These are phyloP conservation scores for Diadumene lineata DNA, from an alignment of 92 coral and sea anemone species.

Conservation along the genomic window DNA sequence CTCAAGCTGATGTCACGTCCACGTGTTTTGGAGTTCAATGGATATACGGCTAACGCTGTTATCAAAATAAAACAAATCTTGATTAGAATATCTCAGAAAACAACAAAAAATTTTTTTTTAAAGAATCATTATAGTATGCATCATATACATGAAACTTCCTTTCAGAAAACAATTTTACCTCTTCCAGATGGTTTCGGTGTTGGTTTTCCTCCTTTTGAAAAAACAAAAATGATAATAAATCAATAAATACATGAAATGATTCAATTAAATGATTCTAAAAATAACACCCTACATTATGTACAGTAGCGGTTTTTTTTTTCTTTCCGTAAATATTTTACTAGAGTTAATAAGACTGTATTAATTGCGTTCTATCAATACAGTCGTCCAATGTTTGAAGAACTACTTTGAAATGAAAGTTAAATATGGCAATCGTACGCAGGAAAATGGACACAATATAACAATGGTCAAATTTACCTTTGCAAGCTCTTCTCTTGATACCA, in stretches of 20 bases:
- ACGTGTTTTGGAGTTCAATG: slow-evolving; percentile 45
- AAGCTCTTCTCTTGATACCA: slow-evolving; percentile 64
- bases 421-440: neutral
- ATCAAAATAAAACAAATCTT: neutral
- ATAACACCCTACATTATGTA: too few relatives aligned
- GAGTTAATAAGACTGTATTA: too few relatives aligned
- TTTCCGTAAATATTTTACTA: too few relatives aligned
- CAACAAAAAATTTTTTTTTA: too few relatives aligned
- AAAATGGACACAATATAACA: neutral
- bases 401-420: too few relatives aligned
- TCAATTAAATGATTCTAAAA: too few relatives aligned
- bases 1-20: slow-evolving; percentile 60
- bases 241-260: too few relatives aligned
- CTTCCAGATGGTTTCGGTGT: neutral
- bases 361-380: too few relatives aligned
- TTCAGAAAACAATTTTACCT: neutral
- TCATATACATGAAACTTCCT: too few relatives aligned
- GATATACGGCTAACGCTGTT: slow-evolving; percentile 56
- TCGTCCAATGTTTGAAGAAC: too few relatives aligned
- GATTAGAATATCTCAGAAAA: neutral
- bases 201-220: neutral
- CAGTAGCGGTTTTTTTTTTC: too few relatives aligned
- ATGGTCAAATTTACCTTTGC: slow-evolving; percentile 63
- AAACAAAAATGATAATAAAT: neutral
- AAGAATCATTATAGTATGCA: too few relatives aligned